phyloP scores from a whole-genome alignment of 2,113 vertebrate species.

The Semnornis frantzii region DNA sequence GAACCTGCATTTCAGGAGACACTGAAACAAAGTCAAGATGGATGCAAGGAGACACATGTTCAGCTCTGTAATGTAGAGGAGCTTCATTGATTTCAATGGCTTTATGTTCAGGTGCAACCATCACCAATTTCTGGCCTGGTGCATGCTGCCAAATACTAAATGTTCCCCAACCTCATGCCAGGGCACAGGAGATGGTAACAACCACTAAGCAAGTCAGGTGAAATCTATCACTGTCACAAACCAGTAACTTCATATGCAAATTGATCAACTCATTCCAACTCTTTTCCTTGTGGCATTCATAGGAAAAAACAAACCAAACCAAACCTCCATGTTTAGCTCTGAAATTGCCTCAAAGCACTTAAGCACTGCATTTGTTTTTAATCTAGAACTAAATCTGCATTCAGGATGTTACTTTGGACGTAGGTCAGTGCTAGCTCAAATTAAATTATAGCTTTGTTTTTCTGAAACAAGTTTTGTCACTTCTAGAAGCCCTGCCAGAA shows the following conservation, averaged over 20 bases:
- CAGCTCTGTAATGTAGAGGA: background rate
- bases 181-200: background rate
- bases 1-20: background rate
- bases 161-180: background rate
- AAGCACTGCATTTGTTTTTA: background rate
- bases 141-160: background rate
- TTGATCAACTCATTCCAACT: background rate
- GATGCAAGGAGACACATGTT: background rate
- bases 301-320: background rate
- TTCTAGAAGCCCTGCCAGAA: background rate
- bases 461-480: background rate
- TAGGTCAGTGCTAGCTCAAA: background rate
- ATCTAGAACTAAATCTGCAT: background rate
- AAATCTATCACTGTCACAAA: background rate
- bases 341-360: background rate
- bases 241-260: background rate
- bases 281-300: background rate
- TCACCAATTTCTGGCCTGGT: background rate
- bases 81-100: background rate
- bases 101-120: background rate
- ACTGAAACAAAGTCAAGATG: background rate
- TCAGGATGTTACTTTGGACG: background rate
- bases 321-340: background rate
- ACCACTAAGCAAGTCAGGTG: background rate
- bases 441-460: background rate